A percentile compares a stretch with the other conserved stretches of the same genome.
phyloP scores from a whole-genome alignment of 2,797 vertebrate species.

The Acanthopagrus latus region DNA sequence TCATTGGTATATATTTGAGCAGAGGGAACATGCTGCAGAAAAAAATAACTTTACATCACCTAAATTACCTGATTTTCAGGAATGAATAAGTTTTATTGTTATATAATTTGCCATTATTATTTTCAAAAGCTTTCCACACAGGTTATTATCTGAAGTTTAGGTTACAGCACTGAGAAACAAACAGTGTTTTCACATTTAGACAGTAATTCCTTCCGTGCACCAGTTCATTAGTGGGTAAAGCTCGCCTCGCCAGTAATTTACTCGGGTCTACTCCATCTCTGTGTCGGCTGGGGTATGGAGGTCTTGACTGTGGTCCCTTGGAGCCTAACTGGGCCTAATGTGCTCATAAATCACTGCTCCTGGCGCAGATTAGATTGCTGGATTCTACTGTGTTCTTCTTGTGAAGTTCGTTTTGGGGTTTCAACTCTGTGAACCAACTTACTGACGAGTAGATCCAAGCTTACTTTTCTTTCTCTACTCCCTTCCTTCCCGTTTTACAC shows the following conservation, averaged over 20 bases:
- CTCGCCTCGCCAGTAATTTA: conserved; percentile 63
- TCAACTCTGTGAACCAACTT: conserved; percentile 57
- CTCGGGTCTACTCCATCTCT: conserved; percentile 71
- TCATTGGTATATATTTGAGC: neutral
- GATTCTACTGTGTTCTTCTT: conserved; percentile 58
- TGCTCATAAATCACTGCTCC: conserved; percentile 77
- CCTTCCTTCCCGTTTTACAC: conserved; percentile 2
- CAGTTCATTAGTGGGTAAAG: conserved; percentile 61
- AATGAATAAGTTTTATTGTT: conserved; percentile 5
- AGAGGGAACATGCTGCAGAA: neutral
- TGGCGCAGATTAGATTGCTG: conserved; percentile 60
- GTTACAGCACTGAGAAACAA: conserved; percentile 21
- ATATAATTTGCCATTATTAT: neutral
- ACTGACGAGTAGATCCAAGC: conserved; percentile 41
- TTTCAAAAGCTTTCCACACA: conserved; percentile 7
- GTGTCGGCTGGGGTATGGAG: conserved; percentile 47
- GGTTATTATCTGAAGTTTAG: conserved; percentile 15
- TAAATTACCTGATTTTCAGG: neutral
- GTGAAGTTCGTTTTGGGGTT: conserved; percentile 60
- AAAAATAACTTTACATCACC: neutral
- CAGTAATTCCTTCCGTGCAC: conserved; percentile 35
- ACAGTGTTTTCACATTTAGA: conserved; percentile 32
- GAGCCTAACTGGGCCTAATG: conserved; percentile 72
- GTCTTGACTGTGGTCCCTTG: conserved; percentile 57
- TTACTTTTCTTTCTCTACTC: conserved; percentile 35